Conservation (phyloP, 2,888 invertebrate species). For the Trachelus troglodyta region DNA sequence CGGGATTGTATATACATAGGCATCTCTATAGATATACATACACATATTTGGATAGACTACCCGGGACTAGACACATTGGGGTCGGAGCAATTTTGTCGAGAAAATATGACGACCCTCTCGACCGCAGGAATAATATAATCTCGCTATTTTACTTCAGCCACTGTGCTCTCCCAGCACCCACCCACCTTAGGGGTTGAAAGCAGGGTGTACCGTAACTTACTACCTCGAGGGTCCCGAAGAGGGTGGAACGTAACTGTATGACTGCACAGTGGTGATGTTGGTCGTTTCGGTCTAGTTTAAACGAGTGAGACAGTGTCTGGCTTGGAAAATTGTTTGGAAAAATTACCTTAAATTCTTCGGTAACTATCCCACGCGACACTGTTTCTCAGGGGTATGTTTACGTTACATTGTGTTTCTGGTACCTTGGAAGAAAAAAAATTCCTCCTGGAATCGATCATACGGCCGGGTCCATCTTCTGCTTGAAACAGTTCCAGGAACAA, state of each 20-base stretch:
- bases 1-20: not conserved
- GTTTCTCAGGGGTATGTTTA: not conserved
- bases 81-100: constrained; percentile 35
- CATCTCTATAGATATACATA: not conserved
- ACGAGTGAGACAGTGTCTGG: constrained; percentile 52
- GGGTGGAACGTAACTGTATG: not conserved
- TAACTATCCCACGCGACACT: not conserved
- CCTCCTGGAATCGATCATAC: not conserved
- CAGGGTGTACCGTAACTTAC: constrained; percentile 27
- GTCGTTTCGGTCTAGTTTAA: constrained; percentile 42
- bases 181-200: constrained; percentile 9
- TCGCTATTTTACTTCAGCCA: constrained; percentile 48
- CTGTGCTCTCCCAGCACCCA: constrained; percentile 22
- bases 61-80: constrained; percentile 7
- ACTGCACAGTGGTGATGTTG: not conserved
- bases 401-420: not conserved
- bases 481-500: not conserved
- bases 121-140: constrained; percentile 52
- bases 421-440: not conserved
- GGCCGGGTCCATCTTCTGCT: not conserved
- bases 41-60: constrained; percentile 10
- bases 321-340: constrained; percentile 53
- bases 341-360: constrained; percentile 24
- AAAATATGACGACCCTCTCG: constrained; percentile 43
- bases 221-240: constrained; percentile 13